Evolutionary conservation across 2,888 invertebrate genomes (phyloP), one percentile per base, ranked within the genome.

Genomic region (Agriopis aurantiaria): DNA sequence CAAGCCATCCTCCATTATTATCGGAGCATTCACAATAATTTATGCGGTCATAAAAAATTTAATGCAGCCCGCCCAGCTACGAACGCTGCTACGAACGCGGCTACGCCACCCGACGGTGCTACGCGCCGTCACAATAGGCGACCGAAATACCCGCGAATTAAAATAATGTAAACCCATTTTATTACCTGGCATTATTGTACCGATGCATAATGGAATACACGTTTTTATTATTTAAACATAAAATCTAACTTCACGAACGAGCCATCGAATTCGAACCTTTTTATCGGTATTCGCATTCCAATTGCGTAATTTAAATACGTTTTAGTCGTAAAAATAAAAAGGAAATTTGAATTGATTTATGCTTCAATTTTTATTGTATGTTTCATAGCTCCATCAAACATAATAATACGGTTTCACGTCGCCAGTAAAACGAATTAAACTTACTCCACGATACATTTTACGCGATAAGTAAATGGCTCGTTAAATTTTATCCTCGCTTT

Each of bases 21-120:
- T 75, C 70, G 64, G 59, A 49, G 65, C 68, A 46, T 62, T 68
- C 64, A 55, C 33, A 48, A 51, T 70, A 66, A 75, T 78, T 78
- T 78, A 76, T 75, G 67, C 48, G 63, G 65, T 66, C 73, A 72
- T 77, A 75, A 78, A 77, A 72, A 68, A 51, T 69, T 72, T 75
- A 73, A 52, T 70, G 66, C 53, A 12, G 1, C 55, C 12, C 40
- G 12, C 40, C 3, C 40, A 23, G 58, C 53, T 57, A 55, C 53
- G 59, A 53, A 17, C 63, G 46, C 58, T 17, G 64, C 64, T 63
- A 55, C 55, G 55, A 40, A n/a, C 48, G 53, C 53, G 6, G 55
- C 52, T 41, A 49, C 59, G 56, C 61, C 43, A 10, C 43, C 43
- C 8, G 8, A 43, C 52, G 57, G 58, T 40, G 71, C 65, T 68